phyloP scores from a whole-genome alignment of 1,140 invertebrate genomes.

The Alviniconcha marisindica region DNA sequence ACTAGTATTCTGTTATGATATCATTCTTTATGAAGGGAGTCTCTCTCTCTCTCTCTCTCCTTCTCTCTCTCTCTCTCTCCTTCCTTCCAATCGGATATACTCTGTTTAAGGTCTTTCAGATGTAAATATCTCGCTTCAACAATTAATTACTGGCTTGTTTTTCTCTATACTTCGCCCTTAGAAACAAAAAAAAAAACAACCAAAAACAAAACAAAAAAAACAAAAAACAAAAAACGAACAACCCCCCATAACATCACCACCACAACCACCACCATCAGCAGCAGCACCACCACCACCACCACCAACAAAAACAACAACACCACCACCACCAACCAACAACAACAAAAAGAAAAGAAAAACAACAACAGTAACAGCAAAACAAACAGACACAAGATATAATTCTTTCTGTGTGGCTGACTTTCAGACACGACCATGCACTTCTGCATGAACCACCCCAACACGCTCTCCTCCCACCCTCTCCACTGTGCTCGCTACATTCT shows the following conservation, averaged over 20 bases:
- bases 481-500: constrained; percentile 36
- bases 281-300: neutral
- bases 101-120: no score
- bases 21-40: no score
- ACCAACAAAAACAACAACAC: neutral
- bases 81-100: no score
- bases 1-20: no score
- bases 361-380: no score
- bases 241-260: neutral
- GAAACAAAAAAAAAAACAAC: neutral
- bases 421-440: constrained; percentile 27
- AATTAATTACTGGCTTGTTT: no score
- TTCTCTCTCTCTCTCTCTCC: no score
- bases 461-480: constrained; percentile 28
- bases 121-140: no score
- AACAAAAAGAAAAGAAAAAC: no score
- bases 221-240: neutral
- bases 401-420: neutral
- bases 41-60: neutral
- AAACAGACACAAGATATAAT: no score
- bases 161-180: no score
- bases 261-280: neutral
- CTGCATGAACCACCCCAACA: constrained; percentile 29
- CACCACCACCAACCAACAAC: no score
- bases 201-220: neutral